A percentile compares a stretch with the other conserved stretches of the same genome.
phyloP scores from a whole-genome alignment of 2,113 vertebrate genomes.

The Rhea americana region DNA sequence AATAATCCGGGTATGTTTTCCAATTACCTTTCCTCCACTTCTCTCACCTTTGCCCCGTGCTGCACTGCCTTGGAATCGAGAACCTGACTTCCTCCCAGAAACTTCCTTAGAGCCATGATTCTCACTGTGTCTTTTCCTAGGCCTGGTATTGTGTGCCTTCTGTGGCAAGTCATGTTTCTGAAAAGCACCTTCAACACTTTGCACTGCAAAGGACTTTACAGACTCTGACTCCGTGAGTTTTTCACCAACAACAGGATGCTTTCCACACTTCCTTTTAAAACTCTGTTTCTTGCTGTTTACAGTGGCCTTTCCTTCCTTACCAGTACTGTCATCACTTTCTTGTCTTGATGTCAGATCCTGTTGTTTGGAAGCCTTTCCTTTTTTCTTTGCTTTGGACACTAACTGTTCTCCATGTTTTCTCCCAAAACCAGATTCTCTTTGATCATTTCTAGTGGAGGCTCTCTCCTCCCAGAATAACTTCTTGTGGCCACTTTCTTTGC shows the following conservation, averaged over 20 bases:
- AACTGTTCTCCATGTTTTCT: not conserved
- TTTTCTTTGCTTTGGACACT: not conserved
- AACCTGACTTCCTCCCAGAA: not conserved
- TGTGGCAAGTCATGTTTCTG: not conserved
- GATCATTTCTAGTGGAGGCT: not conserved
- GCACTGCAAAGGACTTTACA: not conserved
- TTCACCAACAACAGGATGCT: not conserved
- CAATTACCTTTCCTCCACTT: not conserved
- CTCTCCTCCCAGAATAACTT: not conserved
- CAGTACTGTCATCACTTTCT: not conserved
- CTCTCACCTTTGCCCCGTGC: not conserved
- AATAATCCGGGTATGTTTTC: not conserved
- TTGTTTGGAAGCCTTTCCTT: not conserved
- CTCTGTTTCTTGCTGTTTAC: not conserved
- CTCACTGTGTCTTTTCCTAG: not conserved
- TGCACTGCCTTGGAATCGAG: not conserved
- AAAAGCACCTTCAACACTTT: not conserved
- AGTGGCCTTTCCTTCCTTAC: not conserved
- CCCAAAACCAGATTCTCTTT: not conserved
- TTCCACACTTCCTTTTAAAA: not conserved
- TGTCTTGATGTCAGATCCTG: not conserved
- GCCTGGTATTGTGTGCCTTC: not conserved
- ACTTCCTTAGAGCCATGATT: not conserved
- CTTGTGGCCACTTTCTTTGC: not conserved
- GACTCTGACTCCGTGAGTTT: not conserved